These are phyloP conservation scores for Caenorhabditis virilis DNA, from an alignment of 2,888 invertebrate species.

Conservation along the genomic window DNA sequence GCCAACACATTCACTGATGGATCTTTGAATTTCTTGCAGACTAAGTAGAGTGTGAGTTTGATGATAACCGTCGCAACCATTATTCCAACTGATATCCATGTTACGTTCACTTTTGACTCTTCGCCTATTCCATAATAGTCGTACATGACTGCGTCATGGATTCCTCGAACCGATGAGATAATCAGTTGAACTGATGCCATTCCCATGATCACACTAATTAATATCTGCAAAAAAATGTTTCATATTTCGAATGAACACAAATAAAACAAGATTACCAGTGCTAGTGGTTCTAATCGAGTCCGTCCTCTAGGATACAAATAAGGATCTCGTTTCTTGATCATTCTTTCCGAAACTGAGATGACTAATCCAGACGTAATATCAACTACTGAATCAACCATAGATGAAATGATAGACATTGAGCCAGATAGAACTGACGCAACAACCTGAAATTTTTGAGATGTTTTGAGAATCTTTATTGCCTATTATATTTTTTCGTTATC, in stretches of 20 bases:
- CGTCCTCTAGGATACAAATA: constrained; percentile 71
- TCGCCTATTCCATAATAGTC: constrained; percentile 9
- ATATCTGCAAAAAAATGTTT: constrained; percentile 40
- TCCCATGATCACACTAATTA: constrained; percentile 71
- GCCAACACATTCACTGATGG: constrained; percentile 69
- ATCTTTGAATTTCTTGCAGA: constrained; percentile 55
- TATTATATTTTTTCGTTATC: no score
- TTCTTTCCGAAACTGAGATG: constrained; percentile 69
- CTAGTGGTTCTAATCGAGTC: constrained; percentile 70
- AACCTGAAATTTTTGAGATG: no score
- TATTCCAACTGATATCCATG: constrained; percentile 53
- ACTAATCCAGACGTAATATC: constrained; percentile 70
- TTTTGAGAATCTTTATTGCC: no score
- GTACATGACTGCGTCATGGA: constrained; percentile 9
- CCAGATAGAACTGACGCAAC: constrained; percentile 71
- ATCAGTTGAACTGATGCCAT: constrained; percentile 70
- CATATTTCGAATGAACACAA: not conserved
- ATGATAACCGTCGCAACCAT: constrained; percentile 63
- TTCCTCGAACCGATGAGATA: constrained; percentile 48
- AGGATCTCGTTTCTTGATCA: constrained; percentile 69
- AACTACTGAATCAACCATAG: constrained; percentile 71
- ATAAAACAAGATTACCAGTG: constrained; percentile 63
- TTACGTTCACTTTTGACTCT: constrained; percentile 45
- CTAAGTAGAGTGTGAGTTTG: constrained; percentile 50
- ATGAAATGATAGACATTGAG: constrained; percentile 72